These are phyloP conservation scores for Erinaceus europaeus DNA, from an alignment of 2,113 vertebrate genomes.

Conservation along the genomic window DNA sequence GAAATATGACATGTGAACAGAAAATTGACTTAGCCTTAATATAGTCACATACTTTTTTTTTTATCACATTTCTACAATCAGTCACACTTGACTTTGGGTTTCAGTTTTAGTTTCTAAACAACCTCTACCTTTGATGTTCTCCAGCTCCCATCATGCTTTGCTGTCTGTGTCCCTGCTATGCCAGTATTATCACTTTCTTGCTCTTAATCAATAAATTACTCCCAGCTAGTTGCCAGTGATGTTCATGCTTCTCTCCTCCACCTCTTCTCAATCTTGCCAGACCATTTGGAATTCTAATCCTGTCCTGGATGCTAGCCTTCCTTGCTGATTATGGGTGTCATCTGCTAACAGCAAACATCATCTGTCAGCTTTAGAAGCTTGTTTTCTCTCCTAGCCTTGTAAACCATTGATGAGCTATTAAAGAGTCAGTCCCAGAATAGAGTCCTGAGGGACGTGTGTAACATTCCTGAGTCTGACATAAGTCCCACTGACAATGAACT, in stretches of 20 bases:
- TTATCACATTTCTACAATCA: constrained; percentile 32
- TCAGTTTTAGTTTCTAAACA: constrained; percentile 48
- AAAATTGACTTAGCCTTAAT: constrained; percentile 22
- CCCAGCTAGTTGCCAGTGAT: constrained; percentile 68
- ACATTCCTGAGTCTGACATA: constrained; percentile 10
- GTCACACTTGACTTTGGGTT: constrained; percentile 46
- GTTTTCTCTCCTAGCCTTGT: constrained; percentile 73
- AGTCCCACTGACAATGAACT: background rate
- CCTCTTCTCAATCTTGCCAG: constrained; percentile 78
- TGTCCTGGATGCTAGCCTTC: constrained; percentile 78
- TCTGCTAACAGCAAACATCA: constrained; percentile 78
- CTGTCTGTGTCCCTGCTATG: constrained; percentile 1
- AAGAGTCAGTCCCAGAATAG: constrained; percentile 54
- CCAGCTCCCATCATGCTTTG: background rate
- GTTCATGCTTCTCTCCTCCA: constrained; percentile 70
- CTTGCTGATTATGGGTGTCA: constrained; percentile 77
- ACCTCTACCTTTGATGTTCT: constrained; percentile 26
- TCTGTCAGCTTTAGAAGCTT: constrained; percentile 75
- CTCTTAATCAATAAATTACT: constrained; percentile 49
- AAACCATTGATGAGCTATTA: constrained; percentile 78
- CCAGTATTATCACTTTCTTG: background rate
- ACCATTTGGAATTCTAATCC: constrained; percentile 80
- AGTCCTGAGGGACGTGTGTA: constrained; percentile 31
- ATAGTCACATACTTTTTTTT: constrained; percentile 27
- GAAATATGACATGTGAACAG: background rate